Base-by-base conservation (phyloP, 2,888 invertebrate genomes). In the Vannuccia rotundouncinata region DNA sequence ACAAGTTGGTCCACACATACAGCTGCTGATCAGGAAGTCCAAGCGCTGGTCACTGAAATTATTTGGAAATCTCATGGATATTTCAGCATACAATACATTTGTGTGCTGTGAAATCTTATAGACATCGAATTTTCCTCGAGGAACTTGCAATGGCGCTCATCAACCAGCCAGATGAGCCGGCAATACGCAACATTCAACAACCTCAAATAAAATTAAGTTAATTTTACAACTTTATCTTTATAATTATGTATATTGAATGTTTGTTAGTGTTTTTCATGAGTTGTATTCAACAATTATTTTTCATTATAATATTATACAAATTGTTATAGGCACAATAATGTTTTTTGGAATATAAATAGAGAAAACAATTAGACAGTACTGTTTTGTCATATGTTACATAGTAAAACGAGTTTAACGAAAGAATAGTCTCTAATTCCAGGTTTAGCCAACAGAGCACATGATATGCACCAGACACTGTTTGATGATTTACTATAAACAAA, bases 31-130 rank as follows among this genome's bases (percentile, higher is more conserved):
- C 22, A 78, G 79, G 59, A 27, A 31, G 30, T 45, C 79, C 25
- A 60, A 59, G 29, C 31, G 79, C 25, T 78, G 79, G 79, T 29
- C 66, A 28, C 29, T 78, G 66, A 73, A 27, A 17, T 59, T 78
- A 25, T 78, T 78, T 66, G 31, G 79, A n/a, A 78, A 78, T 25
- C 22, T 78, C 28, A 28, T 78, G 66, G 79, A 78, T 78, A 60
- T 78, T 25, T 25, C 60, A 27, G 79, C 79, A 31, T 78, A 78
- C 66, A 78, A 78, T 30, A 73, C 79, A 28, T 78, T 59, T 73
- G 73, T 78, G 29, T 30, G 29, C 75, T 75, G 31, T n/a, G 28
- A 75, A 75, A 75, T 75, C 30, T 27, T 29, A 75, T 29, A 75
- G 30, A 31, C 30, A 29, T 31, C 75, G 75, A 31, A 29, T 75